Conservation (phyloP, 2,888 invertebrate species). For the Xanthostigma xanthostigma region DNA sequence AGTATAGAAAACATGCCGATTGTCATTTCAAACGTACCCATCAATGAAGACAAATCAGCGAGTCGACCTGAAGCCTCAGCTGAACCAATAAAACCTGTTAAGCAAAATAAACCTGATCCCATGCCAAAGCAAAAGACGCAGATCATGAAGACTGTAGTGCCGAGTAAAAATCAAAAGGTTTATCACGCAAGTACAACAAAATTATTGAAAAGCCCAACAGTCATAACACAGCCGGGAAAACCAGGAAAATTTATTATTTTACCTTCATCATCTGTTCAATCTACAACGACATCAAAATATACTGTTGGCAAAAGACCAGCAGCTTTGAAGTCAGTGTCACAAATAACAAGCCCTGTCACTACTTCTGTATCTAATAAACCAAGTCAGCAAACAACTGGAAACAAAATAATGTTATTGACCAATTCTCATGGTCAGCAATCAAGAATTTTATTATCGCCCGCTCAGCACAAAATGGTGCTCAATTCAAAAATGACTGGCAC, state of each 20-base stretch:
- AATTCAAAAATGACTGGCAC: slow-evolving; percentile 31
- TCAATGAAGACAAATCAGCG: slow-evolving; percentile 15
- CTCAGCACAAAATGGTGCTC: slow-evolving; percentile 39
- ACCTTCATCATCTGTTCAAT: slow-evolving; percentile 11
- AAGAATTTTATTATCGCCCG: slow-evolving; percentile 41
- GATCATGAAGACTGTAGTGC: slow-evolving; percentile 1
- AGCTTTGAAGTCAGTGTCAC: slow-evolving; percentile 23
- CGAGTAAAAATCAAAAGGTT: slow-evolving; percentile 12
- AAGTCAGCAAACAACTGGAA: slow-evolving; percentile 20
- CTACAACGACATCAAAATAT: slow-evolving; percentile 17
- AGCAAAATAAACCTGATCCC: slow-evolving; percentile 14
- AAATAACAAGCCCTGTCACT: slow-evolving; percentile 24
- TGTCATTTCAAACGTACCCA: slow-evolving; percentile 27
- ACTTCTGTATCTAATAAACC: not conserved
- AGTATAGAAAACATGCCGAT: slow-evolving; percentile 54
- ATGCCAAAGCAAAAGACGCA: slow-evolving; percentile 1
- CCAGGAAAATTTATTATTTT: slow-evolving; percentile 20
- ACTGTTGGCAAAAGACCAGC: slow-evolving; percentile 28
- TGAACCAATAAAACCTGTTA: slow-evolving; percentile 15
- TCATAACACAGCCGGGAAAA: slow-evolving; percentile 18
- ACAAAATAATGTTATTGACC: slow-evolving; percentile 48
- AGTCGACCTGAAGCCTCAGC: slow-evolving; percentile 12
- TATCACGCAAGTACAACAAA: slow-evolving; percentile 16
- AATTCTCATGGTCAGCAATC: slow-evolving; percentile 45
- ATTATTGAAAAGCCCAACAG: slow-evolving; percentile 16